Percentiles rank a stretch among this genome's conserved stretches.
Evolutionary conservation across 2,113 vertebrate species (phyloP).

Genomic region (Chiloscyllium plagiosum): DNA sequence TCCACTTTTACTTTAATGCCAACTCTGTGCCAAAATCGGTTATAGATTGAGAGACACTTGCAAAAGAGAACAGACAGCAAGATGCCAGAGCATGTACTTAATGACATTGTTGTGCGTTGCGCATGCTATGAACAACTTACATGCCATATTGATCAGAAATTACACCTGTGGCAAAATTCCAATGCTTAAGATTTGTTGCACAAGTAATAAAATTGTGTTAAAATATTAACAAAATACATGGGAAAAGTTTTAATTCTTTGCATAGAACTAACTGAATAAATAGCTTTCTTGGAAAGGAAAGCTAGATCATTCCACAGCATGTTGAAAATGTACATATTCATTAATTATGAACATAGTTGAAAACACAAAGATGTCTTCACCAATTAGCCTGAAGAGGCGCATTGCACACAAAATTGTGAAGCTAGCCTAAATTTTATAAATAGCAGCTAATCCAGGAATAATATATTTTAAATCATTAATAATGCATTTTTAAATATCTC

Average conservation of each 20-base stretch:
- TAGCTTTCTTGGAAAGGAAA: background rate
- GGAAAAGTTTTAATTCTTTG: background rate
- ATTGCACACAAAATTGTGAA: background rate
- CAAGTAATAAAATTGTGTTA: background rate
- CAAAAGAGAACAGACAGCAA: background rate
- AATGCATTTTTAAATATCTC: conserved; percentile 83
- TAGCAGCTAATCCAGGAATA: background rate
- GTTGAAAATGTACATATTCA: background rate
- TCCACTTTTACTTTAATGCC: background rate
- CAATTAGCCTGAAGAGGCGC: background rate
- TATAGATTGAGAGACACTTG: background rate
- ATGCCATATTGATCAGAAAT: background rate
- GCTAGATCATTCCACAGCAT: background rate
- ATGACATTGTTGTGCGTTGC: background rate
- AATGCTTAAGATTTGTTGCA: background rate
- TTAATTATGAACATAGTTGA: conserved; percentile 1
- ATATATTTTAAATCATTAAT: background rate
- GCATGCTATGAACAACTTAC: background rate
- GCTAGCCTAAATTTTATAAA: background rate
- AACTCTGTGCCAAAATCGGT: background rate
- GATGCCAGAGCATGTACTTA: background rate
- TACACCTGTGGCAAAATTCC: background rate
- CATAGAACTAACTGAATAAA: background rate
- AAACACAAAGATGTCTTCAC: background rate
- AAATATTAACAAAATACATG: background rate